Evolutionary conservation across 2,113 vertebrate species (phyloP).

Genomic region (Okapia johnstoni): DNA sequence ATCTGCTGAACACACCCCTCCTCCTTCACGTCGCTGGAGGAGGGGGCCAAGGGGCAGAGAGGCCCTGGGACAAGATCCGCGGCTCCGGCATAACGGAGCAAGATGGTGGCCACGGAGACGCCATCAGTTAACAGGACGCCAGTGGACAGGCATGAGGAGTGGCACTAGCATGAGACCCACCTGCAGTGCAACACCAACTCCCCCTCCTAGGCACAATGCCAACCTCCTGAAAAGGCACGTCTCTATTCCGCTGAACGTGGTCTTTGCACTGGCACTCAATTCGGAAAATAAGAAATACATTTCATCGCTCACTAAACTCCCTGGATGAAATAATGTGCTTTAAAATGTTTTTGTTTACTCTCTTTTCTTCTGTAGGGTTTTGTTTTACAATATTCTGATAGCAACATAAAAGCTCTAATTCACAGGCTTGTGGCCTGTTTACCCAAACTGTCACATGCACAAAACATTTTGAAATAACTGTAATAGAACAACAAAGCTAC

Average conservation of each 20-base stretch:
- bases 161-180: accelerated
- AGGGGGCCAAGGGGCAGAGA: neutral
- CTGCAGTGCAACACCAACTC: accelerated
- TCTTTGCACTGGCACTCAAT: neutral
- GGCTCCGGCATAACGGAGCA: neutral
- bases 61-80: neutral
- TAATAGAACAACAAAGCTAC: constrained; percentile 31
- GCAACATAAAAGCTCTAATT: constrained; percentile 54
- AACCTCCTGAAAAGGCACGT: neutral
- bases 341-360: neutral
- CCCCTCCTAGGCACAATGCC: neutral
- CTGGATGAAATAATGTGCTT: neutral
- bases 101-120: neutral
- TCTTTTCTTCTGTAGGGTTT: neutral
- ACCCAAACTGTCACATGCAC: neutral
- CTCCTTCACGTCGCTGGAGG: neutral
- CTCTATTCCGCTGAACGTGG: neutral
- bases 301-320: neutral
- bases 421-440: constrained; percentile 7
- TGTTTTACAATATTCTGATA: constrained; percentile 49
- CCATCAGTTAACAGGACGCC: neutral
- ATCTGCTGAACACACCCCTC: neutral
- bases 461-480: constrained; percentile 22
- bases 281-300: neutral
- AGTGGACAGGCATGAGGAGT: neutral